phyloP scores from a whole-genome alignment of 2,113 vertebrate species.

The Isichthys henryi region DNA sequence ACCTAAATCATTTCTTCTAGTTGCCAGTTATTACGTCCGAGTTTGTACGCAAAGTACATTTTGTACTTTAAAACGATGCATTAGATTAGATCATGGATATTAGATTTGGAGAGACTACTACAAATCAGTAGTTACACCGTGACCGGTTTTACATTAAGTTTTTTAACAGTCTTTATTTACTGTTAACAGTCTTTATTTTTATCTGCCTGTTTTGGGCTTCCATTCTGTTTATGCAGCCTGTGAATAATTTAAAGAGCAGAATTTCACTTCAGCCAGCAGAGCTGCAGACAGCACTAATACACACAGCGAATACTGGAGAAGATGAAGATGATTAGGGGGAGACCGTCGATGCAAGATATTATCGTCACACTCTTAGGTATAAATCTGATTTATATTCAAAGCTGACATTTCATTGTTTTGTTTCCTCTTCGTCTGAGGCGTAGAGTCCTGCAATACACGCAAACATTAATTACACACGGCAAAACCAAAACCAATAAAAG shows the following conservation, averaged over 20 bases:
- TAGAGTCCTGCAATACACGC: background rate
- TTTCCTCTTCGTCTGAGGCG: background rate
- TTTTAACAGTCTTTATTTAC: background rate
- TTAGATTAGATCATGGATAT: background rate
- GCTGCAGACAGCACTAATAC: background rate
- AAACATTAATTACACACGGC: background rate
- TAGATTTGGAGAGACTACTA: background rate
- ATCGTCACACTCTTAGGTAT: background rate
- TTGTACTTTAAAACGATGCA: background rate
- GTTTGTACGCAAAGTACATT: background rate
- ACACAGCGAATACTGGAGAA: background rate
- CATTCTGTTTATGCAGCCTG: background rate
- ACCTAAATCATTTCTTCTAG: background rate
- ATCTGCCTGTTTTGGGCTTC: background rate
- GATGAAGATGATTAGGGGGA: background rate
- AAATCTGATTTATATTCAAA: conserved; percentile 8
- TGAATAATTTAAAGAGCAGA: background rate
- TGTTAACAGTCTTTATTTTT: background rate
- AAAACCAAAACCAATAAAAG: background rate
- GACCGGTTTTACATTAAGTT: background rate
- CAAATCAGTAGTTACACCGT: background rate
- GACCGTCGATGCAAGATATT: background rate
- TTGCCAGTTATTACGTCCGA: background rate
- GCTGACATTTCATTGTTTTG: background rate
- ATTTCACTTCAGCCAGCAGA: background rate